phyloP scores from a whole-genome alignment of 2,113 vertebrate species.

The Circaetus cinerascens region DNA sequence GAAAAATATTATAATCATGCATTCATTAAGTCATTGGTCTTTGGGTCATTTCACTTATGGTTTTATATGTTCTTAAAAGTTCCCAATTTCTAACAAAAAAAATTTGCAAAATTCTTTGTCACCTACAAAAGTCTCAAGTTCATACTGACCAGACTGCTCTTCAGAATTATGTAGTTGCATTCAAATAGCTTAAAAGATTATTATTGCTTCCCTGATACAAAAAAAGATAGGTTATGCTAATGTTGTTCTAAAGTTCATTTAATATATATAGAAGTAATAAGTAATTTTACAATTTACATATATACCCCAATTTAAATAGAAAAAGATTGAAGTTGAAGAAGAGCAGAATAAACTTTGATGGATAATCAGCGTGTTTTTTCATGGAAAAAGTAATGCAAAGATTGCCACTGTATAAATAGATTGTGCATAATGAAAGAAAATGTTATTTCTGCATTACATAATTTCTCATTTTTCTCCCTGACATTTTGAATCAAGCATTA shows the following conservation, averaged over 20 bases:
- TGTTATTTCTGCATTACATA: slow-evolving; percentile 23
- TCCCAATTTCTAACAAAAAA: not conserved
- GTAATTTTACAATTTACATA: not conserved
- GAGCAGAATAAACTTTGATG: not conserved
- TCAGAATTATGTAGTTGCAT: not conserved
- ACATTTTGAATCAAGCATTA: slow-evolving; percentile 30
- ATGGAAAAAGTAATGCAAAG: not conserved
- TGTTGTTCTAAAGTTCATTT: not conserved
- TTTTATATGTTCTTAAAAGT: not conserved
- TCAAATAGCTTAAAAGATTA: not conserved
- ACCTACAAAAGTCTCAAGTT: not conserved
- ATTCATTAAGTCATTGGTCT: not conserved
- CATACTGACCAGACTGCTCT: not conserved
- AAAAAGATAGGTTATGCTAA: not conserved
- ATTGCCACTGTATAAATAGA: not conserved
- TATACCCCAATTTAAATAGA: not conserved
- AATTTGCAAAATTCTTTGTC: not conserved
- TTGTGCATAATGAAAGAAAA: not conserved
- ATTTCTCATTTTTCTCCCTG: slow-evolving; percentile 47
- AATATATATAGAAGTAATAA: not conserved
- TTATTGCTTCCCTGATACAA: not conserved
- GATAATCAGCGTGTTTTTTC: not conserved
- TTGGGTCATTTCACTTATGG: not conserved
- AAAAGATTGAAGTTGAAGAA: not conserved
- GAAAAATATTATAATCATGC: not conserved